Base-by-base conservation (phyloP, 2,797 vertebrate species). In the Bradypodion pumilum region DNA sequence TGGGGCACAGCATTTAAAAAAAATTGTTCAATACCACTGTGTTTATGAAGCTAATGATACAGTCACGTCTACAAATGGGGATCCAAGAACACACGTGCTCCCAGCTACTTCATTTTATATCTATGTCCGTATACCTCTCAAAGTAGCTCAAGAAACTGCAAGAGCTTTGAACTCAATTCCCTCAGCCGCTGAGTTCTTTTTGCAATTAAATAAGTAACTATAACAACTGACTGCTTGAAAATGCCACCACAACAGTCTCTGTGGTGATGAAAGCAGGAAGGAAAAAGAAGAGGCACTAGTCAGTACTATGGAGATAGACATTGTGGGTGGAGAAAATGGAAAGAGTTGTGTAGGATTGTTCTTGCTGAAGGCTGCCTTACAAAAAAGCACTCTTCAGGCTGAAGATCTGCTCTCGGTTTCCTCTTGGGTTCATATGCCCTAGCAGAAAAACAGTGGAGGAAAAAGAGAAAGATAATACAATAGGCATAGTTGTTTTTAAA, bases 191-290 rank as follows among this genome's bases (percentile, higher is more conserved):
- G 44, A 65, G 46, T 42, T 29, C 27, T 74, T 52, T 37, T 70
- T 60, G 86, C 85, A 89, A 82, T 92, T 89, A 92, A 88, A 87
- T 84, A 83, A 90, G 93, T 90, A 90, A 90, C 90, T 91, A 46
- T 91, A 94, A 92, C 88, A 90, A 89, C 87, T 86, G 77, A 85
- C 85, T 81, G 75, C 84, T 87, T 83, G 77, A 85, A 91, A 89
- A 91, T 91, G 92, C 84, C 87, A 89, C 82, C 90, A 87, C 89
- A 70, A 75, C 56, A 63, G 40, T 63, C 69, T 81, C 46, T 85
- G 80, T 81, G 88, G 86, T 62, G 84, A 90, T 81, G 79, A 85
- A 87, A 49, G 32, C 63, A 83, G 90, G 82, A 84, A 70, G 62
- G 75, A 52, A 69, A 86, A 84, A 79, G 74, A 80, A 88, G 83